Conservation (phyloP, 2,797 vertebrate species). For the Xenops minutus region DNA sequence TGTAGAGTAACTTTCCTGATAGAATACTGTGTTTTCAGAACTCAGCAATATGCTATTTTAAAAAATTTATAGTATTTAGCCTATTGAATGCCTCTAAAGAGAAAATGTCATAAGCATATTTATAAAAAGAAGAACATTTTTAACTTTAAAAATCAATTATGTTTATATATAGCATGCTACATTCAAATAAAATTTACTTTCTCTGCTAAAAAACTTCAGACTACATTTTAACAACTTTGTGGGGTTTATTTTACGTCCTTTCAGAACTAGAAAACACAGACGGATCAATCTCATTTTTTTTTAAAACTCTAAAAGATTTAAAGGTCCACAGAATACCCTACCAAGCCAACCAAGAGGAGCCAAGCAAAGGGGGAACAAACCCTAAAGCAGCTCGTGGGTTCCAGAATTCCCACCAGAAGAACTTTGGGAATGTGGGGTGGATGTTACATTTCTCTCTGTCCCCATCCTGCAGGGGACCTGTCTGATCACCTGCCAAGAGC, state of each 20-base stretch:
- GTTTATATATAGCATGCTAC: conserved; percentile 62
- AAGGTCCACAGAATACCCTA: fast-evolving
- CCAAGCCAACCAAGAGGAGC: background rate
- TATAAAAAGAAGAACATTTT: conserved; percentile 33
- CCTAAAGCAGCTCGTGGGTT: fast-evolving
- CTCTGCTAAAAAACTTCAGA: background rate
- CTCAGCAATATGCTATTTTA: conserved; percentile 39
- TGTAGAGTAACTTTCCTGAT: background rate
- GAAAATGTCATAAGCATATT: background rate
- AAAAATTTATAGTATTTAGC: background rate
- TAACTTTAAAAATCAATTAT: conserved; percentile 17
- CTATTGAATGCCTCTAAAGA: conserved; percentile 12
- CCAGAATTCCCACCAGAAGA: background rate
- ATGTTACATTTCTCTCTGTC: background rate
- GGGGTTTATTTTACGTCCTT: background rate
- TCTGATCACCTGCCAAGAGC: background rate
- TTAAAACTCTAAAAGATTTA: background rate
- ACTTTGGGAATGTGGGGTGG: background rate
- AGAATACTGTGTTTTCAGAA: conserved; percentile 23
- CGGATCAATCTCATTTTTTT: background rate
- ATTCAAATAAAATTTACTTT: conserved; percentile 69
- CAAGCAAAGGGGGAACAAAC: background rate
- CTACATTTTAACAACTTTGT: background rate
- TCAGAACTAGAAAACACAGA: background rate
- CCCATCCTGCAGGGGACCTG: background rate